Base-by-base conservation (phyloP, 1,140 invertebrate species). In the Pseudomyrmex cubaensis region DNA sequence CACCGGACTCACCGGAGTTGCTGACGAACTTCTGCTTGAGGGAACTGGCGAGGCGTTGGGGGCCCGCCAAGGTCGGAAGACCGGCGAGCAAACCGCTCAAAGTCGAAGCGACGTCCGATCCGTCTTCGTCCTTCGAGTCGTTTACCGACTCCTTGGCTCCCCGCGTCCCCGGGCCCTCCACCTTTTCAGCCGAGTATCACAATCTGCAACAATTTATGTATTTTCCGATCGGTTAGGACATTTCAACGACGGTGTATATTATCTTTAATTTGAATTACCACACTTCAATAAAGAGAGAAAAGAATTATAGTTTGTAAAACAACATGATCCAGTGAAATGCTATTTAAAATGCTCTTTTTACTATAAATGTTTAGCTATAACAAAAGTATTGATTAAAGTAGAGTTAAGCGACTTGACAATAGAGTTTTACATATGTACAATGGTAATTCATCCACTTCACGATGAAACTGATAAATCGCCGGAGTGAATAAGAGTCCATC, bases 111-210 rank as follows among this genome's bases (percentile, higher is more conserved):
- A 93, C 90, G 91, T 94, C 93, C 82, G 92, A 85, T 86, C 89
- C 89, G 74, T 93, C 92, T 87, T 92, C 91, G 78, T 91, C 89
- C 90, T 91, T 91, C 89, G 93, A 93, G 91, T 92, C 94, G 90
- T 91, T 93, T 86, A 87, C 92, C 93, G 93, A 94, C 93, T 94
- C 93, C 88, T 89, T 92, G 85, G 90, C 89, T 88, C 90, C 91
- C 90, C 85, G 90, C 80, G 90, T 92, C 91, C 92, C 93, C 89
- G 91, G 93, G 93, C 94, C 94, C 93, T 94, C 94, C 94, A 94
- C 94, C 92, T 94, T 94, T 94, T 91, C 91, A 92, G 90, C 86
- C 90, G 91, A 93, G 87, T 92, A 17, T 91, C 89, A 90, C 86
- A 93, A 90, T 86, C 93, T 93, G 84, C 64, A 85, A 87, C 22